Percentiles rank a stretch among this genome's conserved stretches.
Conservation (phyloP, 2,113 vertebrate genomes). For the Epinephelus fuscoguttatus region DNA sequence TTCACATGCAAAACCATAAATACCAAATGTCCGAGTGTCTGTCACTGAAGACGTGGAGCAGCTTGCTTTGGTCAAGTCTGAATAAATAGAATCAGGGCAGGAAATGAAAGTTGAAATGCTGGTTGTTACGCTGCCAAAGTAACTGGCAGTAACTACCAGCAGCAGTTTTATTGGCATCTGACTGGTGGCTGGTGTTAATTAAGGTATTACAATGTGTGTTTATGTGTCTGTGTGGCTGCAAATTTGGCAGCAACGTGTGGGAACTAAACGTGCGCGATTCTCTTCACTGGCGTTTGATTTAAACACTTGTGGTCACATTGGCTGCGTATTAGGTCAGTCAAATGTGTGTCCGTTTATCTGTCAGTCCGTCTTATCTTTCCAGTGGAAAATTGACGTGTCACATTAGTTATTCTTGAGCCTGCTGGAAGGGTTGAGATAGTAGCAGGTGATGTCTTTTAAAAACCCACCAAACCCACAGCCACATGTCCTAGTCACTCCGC, state of each 20-base stretch:
- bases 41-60: background rate
- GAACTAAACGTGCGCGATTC: constrained; percentile 25
- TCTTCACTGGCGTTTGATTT: constrained; percentile 33
- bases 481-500: constrained; percentile 78
- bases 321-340: background rate
- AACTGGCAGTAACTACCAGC: background rate
- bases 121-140: background rate
- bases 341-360: constrained; percentile 28
- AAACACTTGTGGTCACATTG: constrained; percentile 17
- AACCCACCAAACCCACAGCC: constrained; percentile 74
- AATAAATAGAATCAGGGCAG: background rate
- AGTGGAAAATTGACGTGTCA: constrained; percentile 74
- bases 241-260: constrained; percentile 39
- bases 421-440: constrained; percentile 68
- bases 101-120: background rate
- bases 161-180: constrained; percentile 5
- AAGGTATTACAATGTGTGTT: constrained; percentile 25
- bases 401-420: constrained; percentile 73
- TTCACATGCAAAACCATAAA: constrained; percentile 32
- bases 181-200: constrained; percentile 42
- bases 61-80: background rate
- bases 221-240: constrained; percentile 27
- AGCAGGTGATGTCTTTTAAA: constrained; percentile 83
- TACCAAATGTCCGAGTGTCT: background rate
- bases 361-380: constrained; percentile 63